A percentile compares a stretch with the other conserved stretches of the same genome.
Evolutionary conservation across 2,113 vertebrate species (phyloP).

Genomic region (Platichthys flesus): DNA sequence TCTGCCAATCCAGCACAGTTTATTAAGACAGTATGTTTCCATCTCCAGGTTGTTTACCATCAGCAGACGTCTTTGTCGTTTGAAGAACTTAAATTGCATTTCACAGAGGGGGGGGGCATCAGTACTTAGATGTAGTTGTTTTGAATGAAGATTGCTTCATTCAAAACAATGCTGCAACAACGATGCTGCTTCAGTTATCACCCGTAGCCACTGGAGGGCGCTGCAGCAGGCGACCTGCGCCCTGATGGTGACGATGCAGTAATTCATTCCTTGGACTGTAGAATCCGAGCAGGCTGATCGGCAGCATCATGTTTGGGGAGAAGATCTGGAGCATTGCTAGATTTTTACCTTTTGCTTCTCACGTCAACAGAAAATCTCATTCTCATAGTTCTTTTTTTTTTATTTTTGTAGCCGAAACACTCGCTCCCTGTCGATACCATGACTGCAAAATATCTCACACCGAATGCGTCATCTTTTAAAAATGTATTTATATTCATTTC

Average conservation of each 20-base stretch:
- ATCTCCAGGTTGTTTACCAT: conserved; percentile 41
- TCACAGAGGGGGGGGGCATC: not conserved
- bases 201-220: not conserved
- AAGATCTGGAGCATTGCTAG: conserved; percentile 22
- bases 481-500: conserved; percentile 85
- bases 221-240: not conserved
- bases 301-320: conserved; percentile 20
- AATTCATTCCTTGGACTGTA: conserved; percentile 12
- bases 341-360: not conserved
- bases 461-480: conserved; percentile 69
- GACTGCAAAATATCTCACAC: conserved; percentile 54
- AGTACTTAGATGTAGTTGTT: conserved; percentile 34
- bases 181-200: conserved; percentile 38
- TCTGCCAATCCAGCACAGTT: conserved; percentile 51
- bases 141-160: conserved; percentile 7
- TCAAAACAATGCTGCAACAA: no score
- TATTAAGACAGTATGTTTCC: conserved; percentile 45
- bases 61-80: conserved; percentile 39
- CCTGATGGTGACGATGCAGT: not conserved
- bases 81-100: conserved; percentile 7
- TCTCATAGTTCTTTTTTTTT: not conserved
- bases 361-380: conserved; percentile 6
- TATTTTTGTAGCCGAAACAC: not conserved
- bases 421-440: conserved; percentile 3
- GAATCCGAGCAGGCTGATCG: conserved; percentile 37